phyloP scores from a whole-genome alignment of 2,888 invertebrate species.

The Pterostichus niger region DNA sequence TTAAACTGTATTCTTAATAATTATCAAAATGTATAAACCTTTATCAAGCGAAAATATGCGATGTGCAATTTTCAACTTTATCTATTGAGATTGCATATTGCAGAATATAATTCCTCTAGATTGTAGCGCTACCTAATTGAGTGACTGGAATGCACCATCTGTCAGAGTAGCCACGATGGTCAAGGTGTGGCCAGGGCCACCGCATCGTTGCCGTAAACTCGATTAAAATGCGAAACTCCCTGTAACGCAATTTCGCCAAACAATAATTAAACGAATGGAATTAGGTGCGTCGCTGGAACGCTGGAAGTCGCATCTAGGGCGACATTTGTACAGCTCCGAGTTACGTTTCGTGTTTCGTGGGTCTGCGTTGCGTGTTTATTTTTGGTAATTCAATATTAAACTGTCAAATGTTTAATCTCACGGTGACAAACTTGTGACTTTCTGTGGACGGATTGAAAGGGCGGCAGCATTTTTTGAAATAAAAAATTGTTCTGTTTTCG shows the following conservation, averaged over 20 bases:
- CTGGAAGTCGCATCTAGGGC: background rate
- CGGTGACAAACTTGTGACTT: constrained; percentile 23
- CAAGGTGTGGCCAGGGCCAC: constrained; percentile 54
- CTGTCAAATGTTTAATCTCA: constrained; percentile 45
- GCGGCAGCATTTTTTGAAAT: too few species aligned
- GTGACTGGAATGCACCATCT: constrained; percentile 28
- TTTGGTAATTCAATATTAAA: constrained; percentile 34
- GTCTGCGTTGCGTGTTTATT: constrained; percentile 39
- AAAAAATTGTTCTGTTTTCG: too few species aligned
- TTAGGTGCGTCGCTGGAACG: constrained; percentile 42
- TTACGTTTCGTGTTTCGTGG: background rate
- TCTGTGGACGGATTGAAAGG: too few species aligned
- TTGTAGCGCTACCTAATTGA: background rate
- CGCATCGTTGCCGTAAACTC: constrained; percentile 60
- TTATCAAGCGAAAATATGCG: too few species aligned
- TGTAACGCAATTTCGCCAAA: constrained; percentile 62
- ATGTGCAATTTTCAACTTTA: too few species aligned
- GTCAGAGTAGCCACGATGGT: constrained; percentile 16
- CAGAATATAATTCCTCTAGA: background rate
- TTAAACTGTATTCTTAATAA: too few species aligned
- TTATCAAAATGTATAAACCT: too few species aligned
- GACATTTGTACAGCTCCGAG: constrained; percentile 13
- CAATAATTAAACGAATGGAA: constrained; percentile 64
- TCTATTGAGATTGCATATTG: too few species aligned
- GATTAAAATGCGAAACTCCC: constrained; percentile 64